A percentile compares a stretch with the other conserved stretches of the same genome.
phyloP scores from a whole-genome alignment of 2,888 invertebrate species.

The Masnerella sp. region DNA sequence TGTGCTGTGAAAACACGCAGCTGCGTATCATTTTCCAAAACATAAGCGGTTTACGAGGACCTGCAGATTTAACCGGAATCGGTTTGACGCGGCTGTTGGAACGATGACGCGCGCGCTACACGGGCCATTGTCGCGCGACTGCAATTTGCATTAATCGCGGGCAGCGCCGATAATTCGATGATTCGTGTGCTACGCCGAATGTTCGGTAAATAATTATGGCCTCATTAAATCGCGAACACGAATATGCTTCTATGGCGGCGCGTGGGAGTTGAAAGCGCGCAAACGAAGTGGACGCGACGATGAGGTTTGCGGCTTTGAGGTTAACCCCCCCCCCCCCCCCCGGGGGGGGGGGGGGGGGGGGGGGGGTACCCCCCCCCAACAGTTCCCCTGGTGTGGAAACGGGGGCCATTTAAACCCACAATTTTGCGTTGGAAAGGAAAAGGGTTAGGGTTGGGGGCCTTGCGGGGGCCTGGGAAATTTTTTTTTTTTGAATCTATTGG shows the following conservation, averaged over 20 bases:
- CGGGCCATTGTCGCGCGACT: constrained; percentile 48
- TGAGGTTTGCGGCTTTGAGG: constrained; percentile 68
- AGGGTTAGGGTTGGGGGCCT: no score
- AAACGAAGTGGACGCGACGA: constrained; percentile 54
- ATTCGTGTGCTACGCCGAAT: constrained; percentile 39
- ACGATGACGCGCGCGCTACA: constrained; percentile 13
- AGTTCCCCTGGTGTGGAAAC: no score
- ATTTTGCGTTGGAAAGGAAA: no score
- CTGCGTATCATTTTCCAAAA: no score
- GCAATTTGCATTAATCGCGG: constrained; percentile 52
- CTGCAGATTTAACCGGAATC: background rate
- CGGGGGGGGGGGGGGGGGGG: constrained; percentile 60
- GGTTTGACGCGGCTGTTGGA: background rate
- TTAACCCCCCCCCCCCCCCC: constrained; percentile 60
- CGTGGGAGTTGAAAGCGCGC: constrained; percentile 56
- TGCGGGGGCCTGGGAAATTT: no score
- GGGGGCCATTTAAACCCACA: no score
- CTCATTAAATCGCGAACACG: constrained; percentile 57
- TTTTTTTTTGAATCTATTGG: no score
- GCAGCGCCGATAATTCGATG: constrained; percentile 48
- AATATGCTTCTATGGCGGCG: constrained; percentile 53
- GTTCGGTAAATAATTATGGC: constrained; percentile 56
- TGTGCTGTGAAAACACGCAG: no score
- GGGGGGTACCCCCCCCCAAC: constrained; percentile 66
- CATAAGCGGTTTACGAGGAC: no score